phyloP scores from a whole-genome alignment of 2,113 vertebrate genomes.

The Cervus canadensis region DNA sequence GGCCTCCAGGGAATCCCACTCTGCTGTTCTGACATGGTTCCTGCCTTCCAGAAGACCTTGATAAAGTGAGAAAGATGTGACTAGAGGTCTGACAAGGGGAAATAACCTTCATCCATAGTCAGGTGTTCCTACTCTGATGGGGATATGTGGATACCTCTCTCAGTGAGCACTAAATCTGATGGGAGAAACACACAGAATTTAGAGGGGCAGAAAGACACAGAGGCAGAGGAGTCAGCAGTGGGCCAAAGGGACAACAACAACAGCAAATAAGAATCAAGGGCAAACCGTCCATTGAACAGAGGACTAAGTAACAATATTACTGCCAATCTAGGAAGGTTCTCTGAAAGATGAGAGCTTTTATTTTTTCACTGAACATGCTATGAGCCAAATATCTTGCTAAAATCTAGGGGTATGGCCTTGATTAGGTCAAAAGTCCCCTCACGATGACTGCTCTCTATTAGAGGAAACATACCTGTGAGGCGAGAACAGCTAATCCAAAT shows the following conservation, averaged over 20 bases:
- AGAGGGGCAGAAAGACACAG: neutral
- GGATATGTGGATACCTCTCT: neutral
- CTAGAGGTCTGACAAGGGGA: neutral
- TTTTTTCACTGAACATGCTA: neutral
- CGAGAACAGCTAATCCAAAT: neutral
- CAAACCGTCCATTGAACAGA: neutral
- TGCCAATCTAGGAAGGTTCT: neutral
- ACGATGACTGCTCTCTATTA: neutral
- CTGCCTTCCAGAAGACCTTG: neutral
- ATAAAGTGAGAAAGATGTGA: neutral
- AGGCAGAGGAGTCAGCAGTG: neutral
- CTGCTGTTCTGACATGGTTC: neutral
- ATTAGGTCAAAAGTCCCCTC: neutral
- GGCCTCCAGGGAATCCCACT: neutral
- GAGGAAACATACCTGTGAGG: neutral
- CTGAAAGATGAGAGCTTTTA: neutral
- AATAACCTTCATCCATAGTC: neutral
- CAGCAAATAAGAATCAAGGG: neutral
- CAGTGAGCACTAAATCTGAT: neutral
- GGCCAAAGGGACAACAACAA: neutral
- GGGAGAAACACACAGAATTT: neutral
- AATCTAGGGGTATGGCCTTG: neutral
- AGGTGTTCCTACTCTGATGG: neutral
- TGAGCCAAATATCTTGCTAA: neutral
- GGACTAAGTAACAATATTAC: neutral